Evolutionary conservation across 92 coral and sea anemone genomes (phyloP), one percentile per base, ranked within the genome.

Genomic region (Zoanthus sansibaricus): DNA sequence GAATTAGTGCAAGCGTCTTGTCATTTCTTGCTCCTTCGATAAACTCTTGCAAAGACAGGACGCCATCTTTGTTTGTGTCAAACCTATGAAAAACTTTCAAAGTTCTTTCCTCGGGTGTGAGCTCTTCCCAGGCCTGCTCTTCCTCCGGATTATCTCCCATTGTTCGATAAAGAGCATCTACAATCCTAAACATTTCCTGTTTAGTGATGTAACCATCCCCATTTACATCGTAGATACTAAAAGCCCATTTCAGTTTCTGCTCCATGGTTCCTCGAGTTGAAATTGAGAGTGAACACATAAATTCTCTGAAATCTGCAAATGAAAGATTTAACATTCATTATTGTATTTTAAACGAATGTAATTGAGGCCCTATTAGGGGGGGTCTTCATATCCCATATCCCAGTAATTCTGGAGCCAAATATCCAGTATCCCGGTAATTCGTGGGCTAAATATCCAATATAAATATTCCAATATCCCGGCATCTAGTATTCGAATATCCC

Each of bases 261-360:
- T 97, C 99, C 95, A 94, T 94, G 58, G 97, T 92, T 9, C 99
- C 99, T 9, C 99, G 98, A 4, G 99, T 97, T 45, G 99, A 95
- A 20, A 97, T 94, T 7, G 98, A 97, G 10, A 97, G 88, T 21
- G 99, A 97, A 33, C 98, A 95, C 99, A 97, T 97, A 87, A 97
- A 97, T 73, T 97, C 99, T 73, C 99, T 89, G 78, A 97, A 97
- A 88, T 97, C 99, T 97, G 73, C 51, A 80, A 82, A 85, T 52
- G 75, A 46, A 67, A 75, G 25, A 49, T 42, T 62, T 6, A 18
- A 49, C 54, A 49, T 49, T 49, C 12, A 49, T 49, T 49, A 49
- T 49, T 49, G 54, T 49, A 3, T 3, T 33, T 33, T 33, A 33
- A 33, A 3, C 42, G 3, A 33, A 33, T 33, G n/a, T n/a, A n/a